Conservation (phyloP, 2,113 vertebrate species). For the Myrmecobius fasciatus region DNA sequence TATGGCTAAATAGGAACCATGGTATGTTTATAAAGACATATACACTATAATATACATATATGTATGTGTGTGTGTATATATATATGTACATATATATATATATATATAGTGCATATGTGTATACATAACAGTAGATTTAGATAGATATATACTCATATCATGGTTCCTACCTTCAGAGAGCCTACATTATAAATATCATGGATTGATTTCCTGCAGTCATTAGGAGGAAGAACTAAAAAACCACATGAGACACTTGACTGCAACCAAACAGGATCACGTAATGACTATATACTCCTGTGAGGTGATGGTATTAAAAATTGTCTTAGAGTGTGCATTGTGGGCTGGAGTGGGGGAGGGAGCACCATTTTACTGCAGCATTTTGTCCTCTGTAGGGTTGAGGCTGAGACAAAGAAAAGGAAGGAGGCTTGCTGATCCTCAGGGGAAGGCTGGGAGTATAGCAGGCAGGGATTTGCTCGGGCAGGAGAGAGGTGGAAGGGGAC, state of each 20-base stretch:
- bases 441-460: not conserved
- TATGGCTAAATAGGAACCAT: not conserved
- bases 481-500: not conserved
- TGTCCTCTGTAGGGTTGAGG: not conserved
- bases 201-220: not conserved
- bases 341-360: not conserved
- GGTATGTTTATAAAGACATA: not conserved
- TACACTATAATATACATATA: too few species aligned
- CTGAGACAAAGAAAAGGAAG: not conserved
- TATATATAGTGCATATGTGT: too few species aligned
- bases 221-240: not conserved
- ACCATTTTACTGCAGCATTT: not conserved
- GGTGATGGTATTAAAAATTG: not conserved
- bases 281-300: not conserved
- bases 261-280: not conserved
- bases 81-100: too few species aligned
- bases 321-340: not conserved
- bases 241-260: not conserved
- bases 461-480: too few species aligned
- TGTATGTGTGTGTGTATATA: too few species aligned
- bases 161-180: not conserved
- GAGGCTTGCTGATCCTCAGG: not conserved
- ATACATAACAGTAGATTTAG: not conserved
- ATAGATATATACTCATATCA: not conserved
- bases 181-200: not conserved